Base-by-base conservation (phyloP, 1,140 invertebrate species). In the Lepidurus packardi region DNA sequence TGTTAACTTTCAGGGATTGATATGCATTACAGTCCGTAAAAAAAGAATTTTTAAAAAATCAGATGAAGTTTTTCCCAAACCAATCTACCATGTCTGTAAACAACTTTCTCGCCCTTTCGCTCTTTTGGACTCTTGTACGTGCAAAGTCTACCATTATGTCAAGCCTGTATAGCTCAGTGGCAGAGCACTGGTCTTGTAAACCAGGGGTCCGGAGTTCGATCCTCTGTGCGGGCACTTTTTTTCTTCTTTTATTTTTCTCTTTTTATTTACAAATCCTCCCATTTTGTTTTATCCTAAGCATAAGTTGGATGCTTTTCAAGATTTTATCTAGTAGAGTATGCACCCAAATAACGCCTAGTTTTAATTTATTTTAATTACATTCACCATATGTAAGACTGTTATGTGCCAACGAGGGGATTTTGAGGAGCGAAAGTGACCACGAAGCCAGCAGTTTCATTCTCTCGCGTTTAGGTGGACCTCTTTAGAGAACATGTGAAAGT, bases 111-210 rank as follows among this genome's bases (percentile, higher is more conserved):
- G 53, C 16, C 16, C 53, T 65, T 65, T 65, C 16, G 21, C 16
- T 21, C 13, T 16, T 7, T 13, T 16, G 16, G 53, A 21, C 9
- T 65, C 53, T 65, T 65, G 9, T 65, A 65, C n/a, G 4, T 3
- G 7, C 16, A 21, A 5, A 8, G 21, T n/a, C 21, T 3, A n/a
- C 4, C 53, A 0, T 65, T 13, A n/a, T 65, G 16, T 11, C 53
- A 65, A 79, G 89, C 89, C 89, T 90, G 88, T 88, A 91, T 94
- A 93, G 92, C 92, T 93, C 92, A 93, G 92, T 91, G 92, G 91
- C 91, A 93, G 91, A 93, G 92, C 92, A 93, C 91, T 93, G 91
- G 92, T 94, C 92, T 93, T 93, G 92, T 93, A 93, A 94, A 94
- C 92, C 91, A 92, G 92, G 91, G 91, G 91, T 92, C 91, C 90